Percentiles rank a stretch among this genome's conserved stretches.
These are phyloP conservation scores for Ammodytes marinus DNA, from an alignment of 2,113 vertebrate species.

Conservation along the genomic window DNA sequence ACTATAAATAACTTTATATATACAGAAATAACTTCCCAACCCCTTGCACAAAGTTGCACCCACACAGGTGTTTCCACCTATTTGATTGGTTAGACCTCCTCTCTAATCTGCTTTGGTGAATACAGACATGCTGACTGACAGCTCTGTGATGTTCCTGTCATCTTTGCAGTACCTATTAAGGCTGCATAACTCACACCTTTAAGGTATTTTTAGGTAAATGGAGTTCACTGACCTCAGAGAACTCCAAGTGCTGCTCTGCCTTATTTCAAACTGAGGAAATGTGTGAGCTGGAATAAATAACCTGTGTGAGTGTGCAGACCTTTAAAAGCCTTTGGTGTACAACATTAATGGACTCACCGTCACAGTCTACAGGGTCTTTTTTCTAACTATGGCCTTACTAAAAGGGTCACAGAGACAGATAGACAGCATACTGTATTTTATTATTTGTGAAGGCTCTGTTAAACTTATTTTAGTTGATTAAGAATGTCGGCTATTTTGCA, in stretches of 20 bases:
- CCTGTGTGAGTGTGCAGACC: background rate
- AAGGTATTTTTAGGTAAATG: conserved; percentile 2
- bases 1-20: conserved; percentile 17
- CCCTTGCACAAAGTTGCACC: background rate
- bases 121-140: background rate
- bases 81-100: background rate
- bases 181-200: background rate
- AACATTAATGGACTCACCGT: background rate
- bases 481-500: background rate
- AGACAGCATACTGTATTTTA: background rate
- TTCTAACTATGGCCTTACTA: conserved; percentile 14
- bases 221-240: conserved; percentile 1
- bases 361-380: background rate
- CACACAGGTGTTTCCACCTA: background rate
- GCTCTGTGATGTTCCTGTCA: background rate
- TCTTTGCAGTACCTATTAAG: background rate
- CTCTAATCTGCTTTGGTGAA: background rate
- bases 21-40: background rate
- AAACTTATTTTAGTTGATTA: background rate
- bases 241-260: background rate
- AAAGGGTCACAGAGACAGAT: background rate
- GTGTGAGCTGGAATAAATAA: conserved; percentile 6
- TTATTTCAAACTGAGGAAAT: background rate
- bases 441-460: background rate
- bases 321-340: background rate